These are phyloP conservation scores for Pyralis farinalis DNA, from an alignment of 2,888 invertebrate genomes.

Conservation along the genomic window DNA sequence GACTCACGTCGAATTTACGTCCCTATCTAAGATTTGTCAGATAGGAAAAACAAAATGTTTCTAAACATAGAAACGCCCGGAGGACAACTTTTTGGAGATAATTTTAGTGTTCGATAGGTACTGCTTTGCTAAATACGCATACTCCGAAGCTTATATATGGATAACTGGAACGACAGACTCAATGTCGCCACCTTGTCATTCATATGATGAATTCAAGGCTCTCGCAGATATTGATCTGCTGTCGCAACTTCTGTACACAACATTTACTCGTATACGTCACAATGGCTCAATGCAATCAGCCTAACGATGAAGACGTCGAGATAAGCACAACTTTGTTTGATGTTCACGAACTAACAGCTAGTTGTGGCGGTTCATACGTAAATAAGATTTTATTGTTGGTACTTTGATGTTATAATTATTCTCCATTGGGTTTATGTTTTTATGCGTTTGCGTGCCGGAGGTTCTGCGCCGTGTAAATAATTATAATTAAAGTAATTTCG, in stretches of 20 bases:
- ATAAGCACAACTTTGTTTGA: slow-evolving; percentile 33
- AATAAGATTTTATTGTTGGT: neutral
- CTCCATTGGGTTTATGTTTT: too few relatives aligned
- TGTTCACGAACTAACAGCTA: slow-evolving; percentile 14
- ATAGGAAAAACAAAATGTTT: slow-evolving; percentile 12
- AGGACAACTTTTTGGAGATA: slow-evolving; percentile 1
- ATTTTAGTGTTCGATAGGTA: neutral
- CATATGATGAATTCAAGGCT: slow-evolving; percentile 31
- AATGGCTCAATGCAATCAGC: slow-evolving; percentile 30
- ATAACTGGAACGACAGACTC: slow-evolving; percentile 18
- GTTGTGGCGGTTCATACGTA: neutral
- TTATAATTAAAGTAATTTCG: slow-evolving; percentile 38
- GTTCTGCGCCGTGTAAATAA: slow-evolving; percentile 12
- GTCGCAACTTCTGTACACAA: slow-evolving; percentile 45
- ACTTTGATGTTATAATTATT: too few relatives aligned
- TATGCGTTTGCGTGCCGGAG: slow-evolving; percentile 10
- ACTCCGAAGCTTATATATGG: slow-evolving; percentile 5
- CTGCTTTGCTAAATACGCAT: slow-evolving; percentile 6
- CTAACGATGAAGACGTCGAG: slow-evolving; percentile 44
- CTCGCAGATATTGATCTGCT: slow-evolving; percentile 38
- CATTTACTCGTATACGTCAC: slow-evolving; percentile 44
- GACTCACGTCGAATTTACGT: slow-evolving; percentile 28
- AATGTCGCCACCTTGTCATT: slow-evolving; percentile 32
- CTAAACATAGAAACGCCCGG: neutral
- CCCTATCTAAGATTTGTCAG: slow-evolving; percentile 16